Percentiles rank a stretch among this genome's conserved stretches.
phyloP scores from a whole-genome alignment of 2,888 invertebrate species.

The Volucella inflata region DNA sequence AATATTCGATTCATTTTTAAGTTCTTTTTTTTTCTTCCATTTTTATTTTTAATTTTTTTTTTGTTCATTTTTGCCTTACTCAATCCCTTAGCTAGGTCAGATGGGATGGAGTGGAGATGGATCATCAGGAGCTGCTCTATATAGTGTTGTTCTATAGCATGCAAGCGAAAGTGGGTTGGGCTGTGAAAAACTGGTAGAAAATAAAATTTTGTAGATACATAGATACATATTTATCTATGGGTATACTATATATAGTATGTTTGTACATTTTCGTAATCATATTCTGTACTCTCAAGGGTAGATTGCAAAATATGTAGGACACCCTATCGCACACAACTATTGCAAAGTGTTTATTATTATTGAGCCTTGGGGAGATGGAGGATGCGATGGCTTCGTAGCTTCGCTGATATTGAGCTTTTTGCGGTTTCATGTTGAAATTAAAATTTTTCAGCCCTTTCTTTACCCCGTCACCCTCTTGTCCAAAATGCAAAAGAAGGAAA shows the following conservation, averaged over 20 bases:
- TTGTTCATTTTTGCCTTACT: conserved; percentile 14
- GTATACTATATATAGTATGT: too few species aligned
- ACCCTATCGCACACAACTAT: conserved; percentile 70
- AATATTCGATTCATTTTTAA: conserved; percentile 71
- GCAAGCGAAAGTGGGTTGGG: conserved; percentile 60
- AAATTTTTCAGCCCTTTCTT: conserved; percentile 61
- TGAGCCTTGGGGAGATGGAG: conserved; percentile 57
- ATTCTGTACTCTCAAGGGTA: conserved; percentile 67
- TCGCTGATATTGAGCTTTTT: conserved; percentile 57
- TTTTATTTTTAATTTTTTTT: too few species aligned
- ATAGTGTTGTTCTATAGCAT: neutral
- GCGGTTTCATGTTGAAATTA: conserved; percentile 72
- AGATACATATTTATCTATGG: too few species aligned
- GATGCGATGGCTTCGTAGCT: conserved; percentile 55
- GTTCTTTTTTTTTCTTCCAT: conserved; percentile 13
- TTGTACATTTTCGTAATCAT: conserved; percentile 61
- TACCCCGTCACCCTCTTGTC: neutral
- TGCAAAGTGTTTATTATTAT: conserved; percentile 75
- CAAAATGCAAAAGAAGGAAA: conserved; percentile 22
- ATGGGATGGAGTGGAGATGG: conserved; percentile 49
- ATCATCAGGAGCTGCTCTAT: conserved; percentile 46
- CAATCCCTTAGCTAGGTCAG: conserved; percentile 20
- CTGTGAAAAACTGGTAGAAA: conserved; percentile 44
- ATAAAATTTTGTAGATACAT: neutral
- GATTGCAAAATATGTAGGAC: conserved; percentile 72